Conservation (phyloP, 2,797 vertebrate genomes). For the Alcedo atthis region DNA sequence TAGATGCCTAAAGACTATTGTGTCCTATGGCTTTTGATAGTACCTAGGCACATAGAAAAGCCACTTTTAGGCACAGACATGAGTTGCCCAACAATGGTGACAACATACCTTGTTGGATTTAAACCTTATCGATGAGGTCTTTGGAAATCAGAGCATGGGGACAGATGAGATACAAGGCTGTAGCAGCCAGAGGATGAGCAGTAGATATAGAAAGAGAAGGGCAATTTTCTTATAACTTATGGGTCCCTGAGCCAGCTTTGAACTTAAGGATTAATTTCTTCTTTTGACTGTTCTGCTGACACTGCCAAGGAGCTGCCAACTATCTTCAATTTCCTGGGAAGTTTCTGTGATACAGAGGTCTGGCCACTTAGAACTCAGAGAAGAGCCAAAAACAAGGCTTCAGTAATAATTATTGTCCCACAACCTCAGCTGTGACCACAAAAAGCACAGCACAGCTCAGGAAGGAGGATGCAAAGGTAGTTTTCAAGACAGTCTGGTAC, state of each 20-base stretch:
- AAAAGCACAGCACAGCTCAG: not conserved
- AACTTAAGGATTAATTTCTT: not conserved
- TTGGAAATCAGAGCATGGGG: not conserved
- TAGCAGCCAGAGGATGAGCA: not conserved
- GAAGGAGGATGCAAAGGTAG: not conserved
- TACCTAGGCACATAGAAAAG: not conserved
- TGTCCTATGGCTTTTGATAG: not conserved
- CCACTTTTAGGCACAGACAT: not conserved
- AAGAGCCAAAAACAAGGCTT: not conserved
- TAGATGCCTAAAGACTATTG: not conserved
- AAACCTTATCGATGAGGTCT: not conserved
- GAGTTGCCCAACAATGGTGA: not conserved
- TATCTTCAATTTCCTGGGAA: not conserved
- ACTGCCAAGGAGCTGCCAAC: not conserved
- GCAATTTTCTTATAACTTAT: not conserved
- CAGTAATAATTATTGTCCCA: not conserved
- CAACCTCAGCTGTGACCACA: not conserved
- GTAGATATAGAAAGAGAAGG: not conserved
- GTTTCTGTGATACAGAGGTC: not conserved
- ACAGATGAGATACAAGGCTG: not conserved
- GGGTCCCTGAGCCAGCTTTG: not conserved
- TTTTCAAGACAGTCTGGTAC: not conserved
- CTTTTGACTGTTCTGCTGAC: not conserved
- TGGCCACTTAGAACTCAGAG: not conserved
- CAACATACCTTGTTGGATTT: not conserved